Evolutionary conservation across 2,113 vertebrate genomes (phyloP), one percentile per base, ranked within the genome.

Genomic region (Dascyllus trimaculatus): DNA sequence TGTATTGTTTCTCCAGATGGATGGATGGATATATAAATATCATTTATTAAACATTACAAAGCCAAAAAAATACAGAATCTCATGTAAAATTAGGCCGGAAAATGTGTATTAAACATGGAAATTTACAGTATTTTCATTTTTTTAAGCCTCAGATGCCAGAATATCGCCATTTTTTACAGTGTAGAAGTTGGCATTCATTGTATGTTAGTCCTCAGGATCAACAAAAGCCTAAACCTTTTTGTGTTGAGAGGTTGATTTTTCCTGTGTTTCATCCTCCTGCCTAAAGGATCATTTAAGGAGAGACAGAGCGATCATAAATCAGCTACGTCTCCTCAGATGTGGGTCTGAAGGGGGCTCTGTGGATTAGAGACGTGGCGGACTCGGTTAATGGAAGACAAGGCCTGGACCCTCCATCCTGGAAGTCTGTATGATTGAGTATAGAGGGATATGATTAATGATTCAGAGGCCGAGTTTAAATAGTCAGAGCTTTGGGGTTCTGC

Each of bases 361-460:
- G 86, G 75, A 86, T 91, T 68, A 75, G 56, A 78, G 71, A 79
- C 67, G 61, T 89, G 89, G 88, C 73, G 71, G 80, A 46, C 76
- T 71, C 76, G 81, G 85, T 73, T 84, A 93, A 88, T 86, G 67
- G 80, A 84, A 69, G 85, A 80, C 69, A 58, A 67, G 32, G 49
- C 25, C 69, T 25, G 74, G 81, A 75, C 67, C 70, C 69, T 81
- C 78, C 53, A 9, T 82, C 54, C 73, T 75, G 68, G 32, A 75
- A 54, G 78, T 45, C 54, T 65, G 59, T 72, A 53, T 84, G 84
- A 81, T 84, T 67, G 90, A 80, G 70, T 60, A 43, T 62, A 58
- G 64, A 72, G 62, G 64, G 80, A 65, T 49, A 86, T 78, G 81
- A 84, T 87, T 80, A 85, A 87, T 82, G 79, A 87, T 82, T 85